Evolutionary conservation across 2,888 invertebrate genomes (phyloP), one percentile per base, ranked within the genome.

Genomic region (Netelia fuscicornis): DNA sequence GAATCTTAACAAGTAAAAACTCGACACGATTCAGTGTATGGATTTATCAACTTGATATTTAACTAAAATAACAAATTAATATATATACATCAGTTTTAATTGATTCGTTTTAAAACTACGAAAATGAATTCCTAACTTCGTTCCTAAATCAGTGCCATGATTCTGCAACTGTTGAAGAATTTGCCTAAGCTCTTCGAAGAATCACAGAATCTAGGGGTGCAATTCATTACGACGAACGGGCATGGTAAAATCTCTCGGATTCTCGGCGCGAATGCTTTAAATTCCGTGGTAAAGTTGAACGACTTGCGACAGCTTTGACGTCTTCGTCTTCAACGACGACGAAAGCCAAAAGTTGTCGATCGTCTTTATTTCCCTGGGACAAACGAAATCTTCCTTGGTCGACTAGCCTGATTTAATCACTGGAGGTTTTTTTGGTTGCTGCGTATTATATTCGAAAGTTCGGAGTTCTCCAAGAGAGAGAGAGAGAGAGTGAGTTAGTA

Each of bases 281-380:
- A 58, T 30, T 62, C 30, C 10, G 30, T 30, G 62, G 30, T 30
- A 62, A 25, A 74, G 72, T 74, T 74, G 20, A 74, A 74, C 44
- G 25, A 42, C 44, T 74, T 60, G 42, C 25, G 62, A 58, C 58
- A 37, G 37, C 37, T 6, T 37, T 37, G 37, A 37, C 37, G 37
- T 37, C 37, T 37, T 37, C 37, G 37, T 37, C 37, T 37, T 6
- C 37, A 37, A 37, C 37, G 37, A 6, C 37, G 37, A 6, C 37
- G 8, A 37, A 37, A 8, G 37, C 37, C 37, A 37, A 37, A 37
- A 37, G 30, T 30, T 56, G 42, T 25, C 13, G 30, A 37, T 71
- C 52, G 30, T 23, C 37, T 56, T 58, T 5, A 9, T 20, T 30
- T 17, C 13, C 37, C 11, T 17, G 58, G 20, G 17, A 9, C 17